Base-by-base conservation (phyloP, 1,140 invertebrate genomes). In the Zaprionus africanus region DNA sequence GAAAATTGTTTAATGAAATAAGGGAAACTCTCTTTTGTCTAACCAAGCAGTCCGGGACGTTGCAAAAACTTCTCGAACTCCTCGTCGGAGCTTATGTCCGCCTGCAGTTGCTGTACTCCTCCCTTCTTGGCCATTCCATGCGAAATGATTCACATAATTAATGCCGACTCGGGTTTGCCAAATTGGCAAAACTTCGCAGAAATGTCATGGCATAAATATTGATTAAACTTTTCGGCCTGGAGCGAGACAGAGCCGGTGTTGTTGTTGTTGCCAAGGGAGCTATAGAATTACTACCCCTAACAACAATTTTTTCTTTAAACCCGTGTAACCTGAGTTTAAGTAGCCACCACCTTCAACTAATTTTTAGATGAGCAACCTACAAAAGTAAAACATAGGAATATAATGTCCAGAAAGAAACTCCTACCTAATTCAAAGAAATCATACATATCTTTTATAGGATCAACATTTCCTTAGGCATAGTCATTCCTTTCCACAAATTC, bases 11-110 rank as follows among this genome's bases (percentile, higher is more conserved):
- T 5, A 51, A 4, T 12, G 11, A 26, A 24, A 17, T 56, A 5
- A 7, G 22, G 34, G 12, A 46, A 2, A 6, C 11, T 22, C 11
- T 17, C 17, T 22, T 13, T 36, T 17, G 31, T 38, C 80, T 92
- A 93, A 97, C 97, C 96, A 68, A 97, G 93, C 36, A 98, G 93
- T 65, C 98, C 97, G 68, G 97, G 95, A 81, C 95, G 95, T 58
- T 95, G 93, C 28, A 98, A 79, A 71, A 98, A 94, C 91, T 97
- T 96, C 63, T 95, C 94, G 96, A 97, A 98, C 81, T 99, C 97
- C 70, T 98, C 97, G 75, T 98, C 96, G n/a, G 93, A 96, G 72
- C 94, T 94, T n/a, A 97, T 94, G 90, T 98, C 97, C 5, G 95
- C 94, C 92, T 97, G 97, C 12, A 97, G 93, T 75, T 96, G 96